These are phyloP conservation scores for Scrobipalpa costella DNA, from an alignment of 2,888 invertebrate genomes.

Conservation along the genomic window DNA sequence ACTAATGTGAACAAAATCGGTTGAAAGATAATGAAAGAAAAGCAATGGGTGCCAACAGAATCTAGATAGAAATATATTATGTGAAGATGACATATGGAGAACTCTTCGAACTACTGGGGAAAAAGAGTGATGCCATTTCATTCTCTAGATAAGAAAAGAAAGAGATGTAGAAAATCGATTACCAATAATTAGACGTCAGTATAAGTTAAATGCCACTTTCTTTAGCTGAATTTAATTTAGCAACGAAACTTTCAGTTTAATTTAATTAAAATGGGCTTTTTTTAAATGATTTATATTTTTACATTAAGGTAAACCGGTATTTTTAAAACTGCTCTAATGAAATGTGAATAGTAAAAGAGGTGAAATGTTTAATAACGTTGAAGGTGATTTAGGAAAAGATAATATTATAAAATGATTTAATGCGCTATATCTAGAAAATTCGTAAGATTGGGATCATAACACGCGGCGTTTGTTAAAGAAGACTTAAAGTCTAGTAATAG, in stretches of 20 bases:
- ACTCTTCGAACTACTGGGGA: background rate
- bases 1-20: background rate
- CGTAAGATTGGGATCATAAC: constrained; percentile 13
- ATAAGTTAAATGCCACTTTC: too few relatives aligned
- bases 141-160: too few relatives aligned
- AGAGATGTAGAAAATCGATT: too few relatives aligned
- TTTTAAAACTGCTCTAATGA: too few relatives aligned
- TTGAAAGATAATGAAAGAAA: constrained; percentile 12
- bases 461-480: constrained; percentile 12
- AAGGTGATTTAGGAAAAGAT: background rate
- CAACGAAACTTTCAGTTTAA: too few relatives aligned
- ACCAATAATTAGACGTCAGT: too few relatives aligned
- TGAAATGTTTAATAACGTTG: background rate
- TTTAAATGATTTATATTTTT: too few relatives aligned
- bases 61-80: background rate
- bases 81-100: background rate
- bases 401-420: background rate
- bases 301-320: too few relatives aligned
- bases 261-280: too few relatives aligned
- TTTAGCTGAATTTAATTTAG: too few relatives aligned
- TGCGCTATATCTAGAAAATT: background rate
- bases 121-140: too few relatives aligned
- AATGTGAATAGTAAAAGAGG: too few relatives aligned
- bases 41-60: constrained; percentile 37
- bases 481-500: background rate